These are phyloP conservation scores for Linnaemya tessellans DNA, from an alignment of 2,888 invertebrate genomes.

Conservation along the genomic window DNA sequence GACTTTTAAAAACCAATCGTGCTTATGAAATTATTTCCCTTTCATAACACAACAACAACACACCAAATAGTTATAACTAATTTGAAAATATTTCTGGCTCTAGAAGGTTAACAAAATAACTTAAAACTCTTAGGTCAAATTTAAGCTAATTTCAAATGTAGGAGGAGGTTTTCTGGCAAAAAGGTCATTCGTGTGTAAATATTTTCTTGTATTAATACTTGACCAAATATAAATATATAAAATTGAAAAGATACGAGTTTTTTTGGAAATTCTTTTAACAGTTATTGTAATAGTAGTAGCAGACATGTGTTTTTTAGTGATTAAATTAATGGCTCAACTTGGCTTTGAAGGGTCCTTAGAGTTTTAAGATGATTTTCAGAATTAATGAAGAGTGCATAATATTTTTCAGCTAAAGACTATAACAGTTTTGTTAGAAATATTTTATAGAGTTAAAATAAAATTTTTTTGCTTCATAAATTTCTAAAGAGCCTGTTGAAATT, in stretches of 20 bases:
- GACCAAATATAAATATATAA: constrained; percentile 54
- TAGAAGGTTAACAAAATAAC: constrained; percentile 4
- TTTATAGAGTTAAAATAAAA: constrained; percentile 11
- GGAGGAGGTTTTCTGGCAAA: neutral
- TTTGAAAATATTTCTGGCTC: constrained; percentile 26
- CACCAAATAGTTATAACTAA: constrained; percentile 12
- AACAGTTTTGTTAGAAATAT: neutral
- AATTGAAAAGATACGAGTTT: constrained; percentile 31
- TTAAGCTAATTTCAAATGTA: constrained; percentile 45
- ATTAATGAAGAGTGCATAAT: constrained; percentile 48
- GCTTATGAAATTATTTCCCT: constrained; percentile 46
- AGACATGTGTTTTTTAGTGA: constrained; percentile 58
- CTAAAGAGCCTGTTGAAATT: neutral
- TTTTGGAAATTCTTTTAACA: constrained; percentile 9
- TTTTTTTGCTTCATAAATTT: neutral
- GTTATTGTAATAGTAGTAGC: neutral
- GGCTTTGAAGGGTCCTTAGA: constrained; percentile 7
- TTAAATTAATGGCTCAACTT: constrained; percentile 55
- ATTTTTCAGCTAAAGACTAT: neutral
- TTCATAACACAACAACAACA: constrained; percentile 13
- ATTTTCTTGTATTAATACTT: neutral
- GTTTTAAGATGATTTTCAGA: constrained; percentile 39
- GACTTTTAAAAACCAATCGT: constrained; percentile 56
- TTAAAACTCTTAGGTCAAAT: constrained; percentile 24
- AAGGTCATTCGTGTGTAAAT: constrained; percentile 67